Percentiles rank a stretch among this genome's conserved stretches.
Conservation (phyloP, 2,888 invertebrate species). For the Diloba caeruleocephala region DNA sequence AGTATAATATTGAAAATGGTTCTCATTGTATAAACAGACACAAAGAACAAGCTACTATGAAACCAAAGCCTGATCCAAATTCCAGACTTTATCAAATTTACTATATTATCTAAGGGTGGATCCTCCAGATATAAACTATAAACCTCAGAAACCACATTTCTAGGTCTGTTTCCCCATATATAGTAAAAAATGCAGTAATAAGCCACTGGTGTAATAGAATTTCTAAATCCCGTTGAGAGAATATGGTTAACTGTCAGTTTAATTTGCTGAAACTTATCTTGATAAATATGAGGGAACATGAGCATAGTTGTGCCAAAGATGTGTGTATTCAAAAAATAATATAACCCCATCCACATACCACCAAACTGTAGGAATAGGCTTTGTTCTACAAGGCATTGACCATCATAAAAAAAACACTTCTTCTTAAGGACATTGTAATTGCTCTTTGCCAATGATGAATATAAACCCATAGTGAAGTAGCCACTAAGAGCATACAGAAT, state of each 20-base stretch:
- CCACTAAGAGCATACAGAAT: conserved; percentile 90
- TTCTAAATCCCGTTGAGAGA: conserved; percentile 88
- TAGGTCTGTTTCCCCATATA: conserved; percentile 88
- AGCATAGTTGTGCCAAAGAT: conserved; percentile 88
- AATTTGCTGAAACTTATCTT: conserved; percentile 91
- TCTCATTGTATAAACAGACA: conserved; percentile 92
- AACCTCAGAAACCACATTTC: conserved; percentile 83
- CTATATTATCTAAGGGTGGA: conserved; percentile 83
- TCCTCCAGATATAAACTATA: conserved; percentile 88
- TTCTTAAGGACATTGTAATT: conserved; percentile 87
- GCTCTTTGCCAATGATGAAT: conserved; percentile 90
- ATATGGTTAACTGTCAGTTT: conserved; percentile 89
- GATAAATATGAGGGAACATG: conserved; percentile 92
- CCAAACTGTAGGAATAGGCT: conserved; percentile 91
- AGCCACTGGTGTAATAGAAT: conserved; percentile 90
- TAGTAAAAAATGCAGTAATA: conserved; percentile 90
- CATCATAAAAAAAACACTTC: conserved; percentile 79
- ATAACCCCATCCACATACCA: conserved; percentile 91
- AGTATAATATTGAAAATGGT: conserved; percentile 92
- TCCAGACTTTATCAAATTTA: conserved; percentile 80
- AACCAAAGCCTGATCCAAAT: conserved; percentile 92
- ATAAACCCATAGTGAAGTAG: conserved; percentile 91
- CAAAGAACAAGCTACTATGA: conserved; percentile 91
- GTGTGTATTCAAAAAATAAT: conserved; percentile 89
- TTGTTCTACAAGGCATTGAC: conserved; percentile 91